These are phyloP conservation scores for Podarcis cretensis DNA, from an alignment of 2,113 vertebrate species.

Conservation along the genomic window DNA sequence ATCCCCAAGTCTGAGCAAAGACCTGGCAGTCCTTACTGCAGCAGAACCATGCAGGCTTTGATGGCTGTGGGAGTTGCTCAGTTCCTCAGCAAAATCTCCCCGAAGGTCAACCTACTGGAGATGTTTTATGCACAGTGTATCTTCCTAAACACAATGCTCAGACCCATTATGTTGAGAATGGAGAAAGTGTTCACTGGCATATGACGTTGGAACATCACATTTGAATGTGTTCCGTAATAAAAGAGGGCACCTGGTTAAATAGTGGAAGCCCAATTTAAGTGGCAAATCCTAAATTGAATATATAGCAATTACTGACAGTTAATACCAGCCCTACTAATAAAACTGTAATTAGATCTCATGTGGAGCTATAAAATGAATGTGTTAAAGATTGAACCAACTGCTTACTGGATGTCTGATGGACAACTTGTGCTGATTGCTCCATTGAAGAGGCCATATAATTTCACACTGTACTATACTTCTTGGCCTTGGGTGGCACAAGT, in stretches of 20 bases:
- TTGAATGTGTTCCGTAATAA: constrained; percentile 66
- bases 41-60: background rate
- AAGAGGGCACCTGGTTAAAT: constrained; percentile 69
- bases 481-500: constrained; percentile 44
- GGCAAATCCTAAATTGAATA: constrained; percentile 74
- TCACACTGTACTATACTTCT: constrained; percentile 48
- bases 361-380: constrained; percentile 82
- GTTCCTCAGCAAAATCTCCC: background rate
- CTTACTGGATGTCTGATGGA: constrained; percentile 68
- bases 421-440: constrained; percentile 67
- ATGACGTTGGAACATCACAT: constrained; percentile 32
- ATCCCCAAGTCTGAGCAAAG: background rate
- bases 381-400: constrained; percentile 77
- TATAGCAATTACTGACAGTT: constrained; percentile 82
- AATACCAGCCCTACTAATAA: constrained; percentile 84
- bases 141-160: background rate
- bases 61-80: background rate
- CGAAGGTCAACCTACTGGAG: background rate
- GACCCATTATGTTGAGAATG: background rate
- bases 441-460: constrained; percentile 51
- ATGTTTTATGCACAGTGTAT: background rate
- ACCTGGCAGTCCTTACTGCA: background rate
- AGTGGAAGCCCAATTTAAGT: constrained; percentile 78
- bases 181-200: constrained; percentile 42
- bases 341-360: constrained; percentile 83